These are phyloP conservation scores for Diphyllodes magnificus DNA, from an alignment of 2,113 vertebrate genomes.

Conservation along the genomic window DNA sequence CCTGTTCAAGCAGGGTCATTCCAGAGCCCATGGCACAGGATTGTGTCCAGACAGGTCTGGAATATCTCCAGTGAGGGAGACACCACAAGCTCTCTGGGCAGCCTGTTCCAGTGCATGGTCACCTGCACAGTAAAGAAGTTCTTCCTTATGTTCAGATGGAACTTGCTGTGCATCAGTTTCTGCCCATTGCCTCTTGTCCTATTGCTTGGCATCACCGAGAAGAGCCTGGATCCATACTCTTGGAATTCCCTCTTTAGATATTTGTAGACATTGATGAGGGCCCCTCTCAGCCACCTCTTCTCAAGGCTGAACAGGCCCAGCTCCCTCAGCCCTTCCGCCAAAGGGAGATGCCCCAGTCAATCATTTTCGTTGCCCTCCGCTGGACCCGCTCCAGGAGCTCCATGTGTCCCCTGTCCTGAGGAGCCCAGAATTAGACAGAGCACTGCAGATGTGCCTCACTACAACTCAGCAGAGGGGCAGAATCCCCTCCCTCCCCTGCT, in stretches of 20 bases:
- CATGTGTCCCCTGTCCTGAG: neutral
- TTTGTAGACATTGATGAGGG: neutral
- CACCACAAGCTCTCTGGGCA: neutral
- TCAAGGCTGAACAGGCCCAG: neutral
- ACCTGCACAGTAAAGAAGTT: neutral
- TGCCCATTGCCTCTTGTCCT: neutral
- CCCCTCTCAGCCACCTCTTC: neutral
- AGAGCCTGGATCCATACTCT: neutral
- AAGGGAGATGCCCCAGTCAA: neutral
- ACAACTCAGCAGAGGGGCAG: neutral
- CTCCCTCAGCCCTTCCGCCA: neutral
- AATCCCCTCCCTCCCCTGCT: neutral
- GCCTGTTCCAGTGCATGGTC: neutral
- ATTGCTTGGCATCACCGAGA: neutral
- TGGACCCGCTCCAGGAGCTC: neutral
- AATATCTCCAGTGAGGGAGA: neutral
- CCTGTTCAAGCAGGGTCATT: neutral
- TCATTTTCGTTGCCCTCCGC: neutral
- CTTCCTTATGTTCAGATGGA: too few relatives aligned
- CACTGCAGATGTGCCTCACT: neutral
- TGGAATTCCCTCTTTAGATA: neutral
- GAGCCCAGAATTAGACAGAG: neutral
- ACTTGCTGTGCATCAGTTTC: neutral
- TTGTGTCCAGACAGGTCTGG: neutral
- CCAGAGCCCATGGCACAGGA: neutral